Base-by-base conservation (phyloP, 2,888 invertebrate genomes). In the Xanthia icteritia region DNA sequence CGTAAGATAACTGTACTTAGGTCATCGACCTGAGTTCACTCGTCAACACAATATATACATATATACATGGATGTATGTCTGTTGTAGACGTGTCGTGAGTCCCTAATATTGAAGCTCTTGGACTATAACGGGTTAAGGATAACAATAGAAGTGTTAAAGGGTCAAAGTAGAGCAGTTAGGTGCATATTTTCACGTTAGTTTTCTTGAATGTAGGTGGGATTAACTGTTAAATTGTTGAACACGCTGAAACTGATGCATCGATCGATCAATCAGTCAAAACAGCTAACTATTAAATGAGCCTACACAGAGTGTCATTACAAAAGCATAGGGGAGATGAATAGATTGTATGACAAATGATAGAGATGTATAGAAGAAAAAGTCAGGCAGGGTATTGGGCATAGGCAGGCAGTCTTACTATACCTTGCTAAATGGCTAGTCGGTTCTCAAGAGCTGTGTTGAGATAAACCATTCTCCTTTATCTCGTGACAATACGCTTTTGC, bases 1-100 rank as follows among this genome's bases (percentile, higher is more conserved):
- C 61, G 65, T 67, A 68, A 81, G 63, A 69, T 88, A 86, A 87
- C 88, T 82, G 89, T 86, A 80, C 81, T 39, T 58, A 51, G 89
- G 77, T 66, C 83, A 78, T 71, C 73, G 83, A 89, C 84, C 88
- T 54, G 61, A 75, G 70, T 66, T 72, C 78, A 78, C 74, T 71
- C 76, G 77, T 56, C 58, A 71, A 69, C 68, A 73, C 20, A 45
- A 69, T 61, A 63, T 61, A 58, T 42, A 61, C 2, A 66, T 42
- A 36, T 11, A 54, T 58, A 51, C 39, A 75, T 60, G 58, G 23
- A 56, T 70, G 42, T 79, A 23, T 75, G 63, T 79, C 17, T 78
- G 73, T 42, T 73, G 73, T 61, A 65, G 45, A 87, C 87, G 88
- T 86, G 87, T 74, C 67, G 77, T 76, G 87, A 65, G 76, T 88